Evolutionary conservation across 2,888 invertebrate species (phyloP).

Genomic region (Synergus japonicus): DNA sequence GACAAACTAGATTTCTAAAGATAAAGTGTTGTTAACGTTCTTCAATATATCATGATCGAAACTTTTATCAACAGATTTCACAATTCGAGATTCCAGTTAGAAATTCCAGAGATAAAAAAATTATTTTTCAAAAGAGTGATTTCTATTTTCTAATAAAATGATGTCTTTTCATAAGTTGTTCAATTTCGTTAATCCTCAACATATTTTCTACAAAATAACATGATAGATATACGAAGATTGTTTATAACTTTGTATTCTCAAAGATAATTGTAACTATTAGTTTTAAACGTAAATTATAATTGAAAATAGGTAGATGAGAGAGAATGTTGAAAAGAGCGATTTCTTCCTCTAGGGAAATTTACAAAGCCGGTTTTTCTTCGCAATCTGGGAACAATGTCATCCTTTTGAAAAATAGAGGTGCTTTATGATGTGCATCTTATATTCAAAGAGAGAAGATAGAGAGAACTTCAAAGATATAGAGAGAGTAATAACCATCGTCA

Average conservation of each 20-base stretch:
- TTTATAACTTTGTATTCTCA: no score
- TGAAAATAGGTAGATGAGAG: neutral
- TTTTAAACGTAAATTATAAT: neutral
- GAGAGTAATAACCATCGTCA: constrained; percentile 9
- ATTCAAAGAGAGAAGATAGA: constrained; percentile 16
- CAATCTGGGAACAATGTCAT: constrained; percentile 12
- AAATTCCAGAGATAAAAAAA: neutral
- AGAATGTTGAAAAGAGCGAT: neutral
- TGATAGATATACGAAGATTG: no score
- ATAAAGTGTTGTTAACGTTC: neutral
- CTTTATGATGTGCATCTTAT: constrained; percentile 10
- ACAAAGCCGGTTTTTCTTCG: constrained; percentile 6
- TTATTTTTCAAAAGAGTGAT: neutral
- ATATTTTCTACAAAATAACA: no score
- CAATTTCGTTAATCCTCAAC: no score
- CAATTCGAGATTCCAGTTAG: neutral
- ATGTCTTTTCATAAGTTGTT: no score
- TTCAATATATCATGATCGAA: neutral
- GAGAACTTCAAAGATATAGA: constrained; percentile 10
- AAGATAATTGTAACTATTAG: neutral
- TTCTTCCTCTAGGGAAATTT: constrained; percentile 11
- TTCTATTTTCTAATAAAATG: neutral
- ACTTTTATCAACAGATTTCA: neutral
- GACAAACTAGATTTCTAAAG: constrained; percentile 21
- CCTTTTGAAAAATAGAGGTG: constrained; percentile 11